phyloP scores from a whole-genome alignment of 1,140 invertebrate species.

The Halyomorpha halys region DNA sequence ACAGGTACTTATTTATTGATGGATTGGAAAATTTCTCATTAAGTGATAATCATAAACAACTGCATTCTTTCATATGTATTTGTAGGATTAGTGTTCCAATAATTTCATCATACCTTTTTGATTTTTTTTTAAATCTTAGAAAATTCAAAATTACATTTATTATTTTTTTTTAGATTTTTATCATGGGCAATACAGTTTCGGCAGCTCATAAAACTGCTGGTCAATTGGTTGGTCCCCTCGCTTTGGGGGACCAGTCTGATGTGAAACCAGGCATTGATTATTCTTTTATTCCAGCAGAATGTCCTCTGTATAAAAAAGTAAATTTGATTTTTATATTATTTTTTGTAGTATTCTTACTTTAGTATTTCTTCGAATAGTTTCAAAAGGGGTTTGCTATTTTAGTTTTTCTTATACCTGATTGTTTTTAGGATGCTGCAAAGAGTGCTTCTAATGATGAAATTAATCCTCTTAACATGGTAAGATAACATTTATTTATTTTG shows the following conservation, averaged over 20 bases:
- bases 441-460: slow-evolving; percentile 24
- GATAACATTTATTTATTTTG: background rate
- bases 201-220: slow-evolving; percentile 8
- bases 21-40: no score
- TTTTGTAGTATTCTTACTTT: background rate
- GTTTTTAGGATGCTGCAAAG: slow-evolving; percentile 12
- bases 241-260: background rate
- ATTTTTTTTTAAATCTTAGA: no score
- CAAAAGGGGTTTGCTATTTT: slow-evolving; percentile 1
- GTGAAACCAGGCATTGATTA: background rate
- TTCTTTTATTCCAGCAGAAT: slow-evolving; percentile 23
- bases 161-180: background rate
- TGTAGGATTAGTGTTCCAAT: no score
- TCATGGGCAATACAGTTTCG: slow-evolving; percentile 14
- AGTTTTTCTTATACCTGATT: background rate
- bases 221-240: slow-evolving; percentile 3
- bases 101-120: no score
- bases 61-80: no score
- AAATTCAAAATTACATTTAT: background rate
- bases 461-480: slow-evolving; percentile 28
- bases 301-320: slow-evolving; percentile 12
- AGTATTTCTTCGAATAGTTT: no score
- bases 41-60: no score
- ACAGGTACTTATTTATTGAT: no score
- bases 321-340: background rate